Conservation (phyloP, 2,113 vertebrate species). For the Callocephalon fimbriatum region DNA sequence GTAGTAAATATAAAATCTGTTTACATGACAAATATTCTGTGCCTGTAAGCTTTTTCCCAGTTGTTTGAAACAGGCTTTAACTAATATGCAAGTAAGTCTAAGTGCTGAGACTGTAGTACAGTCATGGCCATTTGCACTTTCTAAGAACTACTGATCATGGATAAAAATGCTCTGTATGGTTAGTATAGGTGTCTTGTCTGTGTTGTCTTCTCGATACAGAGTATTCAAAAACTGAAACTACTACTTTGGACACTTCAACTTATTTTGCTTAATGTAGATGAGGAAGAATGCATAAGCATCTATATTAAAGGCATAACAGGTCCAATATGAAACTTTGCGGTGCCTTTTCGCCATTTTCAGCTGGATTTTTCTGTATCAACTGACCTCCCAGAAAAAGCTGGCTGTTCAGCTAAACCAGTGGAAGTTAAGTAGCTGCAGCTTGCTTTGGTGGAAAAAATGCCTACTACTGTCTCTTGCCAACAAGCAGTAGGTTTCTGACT, state of each 20-base stretch:
- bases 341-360: background rate
- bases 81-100: background rate
- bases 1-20: background rate
- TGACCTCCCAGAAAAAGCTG: background rate
- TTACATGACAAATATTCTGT: background rate
- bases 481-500: background rate
- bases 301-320: background rate
- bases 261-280: background rate
- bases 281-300: background rate
- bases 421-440: background rate
- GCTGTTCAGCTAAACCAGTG: background rate
- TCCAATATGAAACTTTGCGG: background rate
- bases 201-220: background rate
- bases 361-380: background rate
- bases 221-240: background rate
- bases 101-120: background rate
- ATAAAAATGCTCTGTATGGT: background rate
- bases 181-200: rapidly evolving
- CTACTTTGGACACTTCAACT: rapidly evolving
- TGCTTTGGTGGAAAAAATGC: background rate
- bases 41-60: background rate
- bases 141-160: background rate
- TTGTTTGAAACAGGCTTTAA: background rate
- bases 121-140: background rate
- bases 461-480: background rate